Conservation (phyloP, 1,140 invertebrate species). For the Ptiloglossa arizonensis region DNA sequence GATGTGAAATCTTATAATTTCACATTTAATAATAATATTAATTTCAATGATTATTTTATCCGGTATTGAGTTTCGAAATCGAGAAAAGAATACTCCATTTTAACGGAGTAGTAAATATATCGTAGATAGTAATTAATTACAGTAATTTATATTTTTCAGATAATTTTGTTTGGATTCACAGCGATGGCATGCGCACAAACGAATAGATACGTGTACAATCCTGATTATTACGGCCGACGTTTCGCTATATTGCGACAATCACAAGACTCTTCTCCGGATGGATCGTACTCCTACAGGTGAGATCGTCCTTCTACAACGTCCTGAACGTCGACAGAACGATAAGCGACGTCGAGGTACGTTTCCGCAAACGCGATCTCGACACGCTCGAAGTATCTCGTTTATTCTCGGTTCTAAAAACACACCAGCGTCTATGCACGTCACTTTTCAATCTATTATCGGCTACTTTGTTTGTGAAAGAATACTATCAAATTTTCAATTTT, state of each 20-base stretch:
- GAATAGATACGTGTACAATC: slow-evolving; percentile 61
- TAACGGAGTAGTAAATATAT: no score
- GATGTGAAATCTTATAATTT: no score
- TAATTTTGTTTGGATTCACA: slow-evolving; percentile 49
- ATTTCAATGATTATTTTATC: no score
- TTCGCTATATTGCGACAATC: slow-evolving; percentile 66
- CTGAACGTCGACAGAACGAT: slow-evolving; percentile 33
- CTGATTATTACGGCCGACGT: slow-evolving; percentile 59
- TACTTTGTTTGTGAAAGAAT: not conserved
- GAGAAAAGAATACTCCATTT: no score
- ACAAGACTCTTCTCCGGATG: slow-evolving; percentile 66
- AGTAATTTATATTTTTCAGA: slow-evolving; percentile 45
- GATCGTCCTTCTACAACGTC: slow-evolving; percentile 53
- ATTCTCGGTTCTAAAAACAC: slow-evolving; percentile 24
- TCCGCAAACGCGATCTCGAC: slow-evolving; percentile 58
- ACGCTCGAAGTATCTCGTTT: slow-evolving; percentile 55
- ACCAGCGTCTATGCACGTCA: not conserved
- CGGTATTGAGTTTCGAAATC: no score
- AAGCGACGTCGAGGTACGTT: slow-evolving; percentile 50
- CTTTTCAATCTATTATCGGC: not conserved
- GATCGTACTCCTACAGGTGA: slow-evolving; percentile 71
- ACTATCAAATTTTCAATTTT: not conserved
- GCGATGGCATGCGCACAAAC: slow-evolving; percentile 50
- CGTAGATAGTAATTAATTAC: no score
- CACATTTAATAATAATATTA: no score